Conservation (phyloP, 2,797 vertebrate species). For the Xiphophorus birchmanni region DNA sequence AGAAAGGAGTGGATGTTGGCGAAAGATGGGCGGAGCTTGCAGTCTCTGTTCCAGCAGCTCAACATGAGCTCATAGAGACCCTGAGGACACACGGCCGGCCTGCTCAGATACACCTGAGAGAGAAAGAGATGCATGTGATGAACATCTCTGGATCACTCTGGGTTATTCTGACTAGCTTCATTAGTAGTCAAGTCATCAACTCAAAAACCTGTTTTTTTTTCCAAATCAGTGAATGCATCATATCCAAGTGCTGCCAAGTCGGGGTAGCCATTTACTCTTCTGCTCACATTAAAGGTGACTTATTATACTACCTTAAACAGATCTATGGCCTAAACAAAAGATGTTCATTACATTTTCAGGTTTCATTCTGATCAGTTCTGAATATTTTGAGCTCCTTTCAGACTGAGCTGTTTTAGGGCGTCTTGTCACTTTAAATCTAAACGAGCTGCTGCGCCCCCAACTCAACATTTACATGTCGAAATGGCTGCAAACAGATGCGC, state of each 20-base stretch:
- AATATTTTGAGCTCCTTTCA: too few species aligned
- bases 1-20: constrained; percentile 88
- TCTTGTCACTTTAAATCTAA: too few species aligned
- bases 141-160: background rate
- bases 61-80: constrained; percentile 93
- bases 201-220: background rate
- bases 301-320: too few species aligned
- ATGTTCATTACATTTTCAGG: too few species aligned
- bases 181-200: background rate
- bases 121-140: background rate
- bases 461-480: too few species aligned
- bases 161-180: background rate
- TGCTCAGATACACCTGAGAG: constrained; percentile 86
- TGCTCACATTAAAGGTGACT: too few species aligned
- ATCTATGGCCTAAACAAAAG: too few species aligned
- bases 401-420: too few species aligned
- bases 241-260: background rate
- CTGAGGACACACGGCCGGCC: constrained; percentile 88
- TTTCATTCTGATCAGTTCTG: too few species aligned
- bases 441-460: too few species aligned
- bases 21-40: constrained; percentile 90
- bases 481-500: too few species aligned
- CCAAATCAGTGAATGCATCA: background rate
- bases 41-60: constrained; percentile 93
- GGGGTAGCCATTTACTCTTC: background rate